Conservation (phyloP, 2,113 vertebrate genomes). For the Progne subis region DNA sequence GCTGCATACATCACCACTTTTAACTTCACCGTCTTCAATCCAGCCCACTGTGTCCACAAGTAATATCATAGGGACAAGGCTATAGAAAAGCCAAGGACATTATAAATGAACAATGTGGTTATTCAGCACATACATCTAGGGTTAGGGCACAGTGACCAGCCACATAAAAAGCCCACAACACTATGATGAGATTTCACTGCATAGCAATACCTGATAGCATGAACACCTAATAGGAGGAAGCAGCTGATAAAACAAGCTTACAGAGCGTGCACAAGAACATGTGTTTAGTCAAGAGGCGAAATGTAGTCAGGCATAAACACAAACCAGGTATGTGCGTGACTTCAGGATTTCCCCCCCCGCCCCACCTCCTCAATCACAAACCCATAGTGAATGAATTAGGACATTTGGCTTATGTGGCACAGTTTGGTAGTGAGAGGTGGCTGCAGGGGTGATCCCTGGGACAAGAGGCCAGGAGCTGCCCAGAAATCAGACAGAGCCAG, state of each 20-base stretch:
- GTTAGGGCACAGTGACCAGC: conserved; percentile 62
- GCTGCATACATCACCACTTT: conserved; percentile 66
- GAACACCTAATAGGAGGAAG: background rate
- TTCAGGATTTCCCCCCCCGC: background rate
- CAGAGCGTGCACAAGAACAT: background rate
- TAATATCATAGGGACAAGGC: conserved; percentile 45
- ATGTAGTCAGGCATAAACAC: background rate
- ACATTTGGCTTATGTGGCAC: background rate
- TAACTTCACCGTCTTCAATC: conserved; percentile 56
- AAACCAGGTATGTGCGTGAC: background rate
- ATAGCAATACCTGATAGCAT: background rate
- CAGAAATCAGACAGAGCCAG: rapidly evolving
- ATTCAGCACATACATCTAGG: conserved; percentile 42
- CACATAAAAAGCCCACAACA: conserved; percentile 11
- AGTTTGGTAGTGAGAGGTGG: background rate
- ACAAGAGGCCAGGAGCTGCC: background rate
- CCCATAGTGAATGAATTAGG: background rate
- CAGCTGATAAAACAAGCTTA: background rate
- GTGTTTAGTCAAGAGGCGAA: background rate
- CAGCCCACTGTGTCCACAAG: conserved; percentile 60
- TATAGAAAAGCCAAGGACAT: conserved; percentile 63
- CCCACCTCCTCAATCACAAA: background rate
- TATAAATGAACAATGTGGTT: conserved; percentile 56
- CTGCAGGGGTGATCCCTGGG: background rate
- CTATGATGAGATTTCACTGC: background rate